These are phyloP conservation scores for Aporophyla lueneburgensis DNA, from an alignment of 2,888 invertebrate genomes.

Conservation along the genomic window DNA sequence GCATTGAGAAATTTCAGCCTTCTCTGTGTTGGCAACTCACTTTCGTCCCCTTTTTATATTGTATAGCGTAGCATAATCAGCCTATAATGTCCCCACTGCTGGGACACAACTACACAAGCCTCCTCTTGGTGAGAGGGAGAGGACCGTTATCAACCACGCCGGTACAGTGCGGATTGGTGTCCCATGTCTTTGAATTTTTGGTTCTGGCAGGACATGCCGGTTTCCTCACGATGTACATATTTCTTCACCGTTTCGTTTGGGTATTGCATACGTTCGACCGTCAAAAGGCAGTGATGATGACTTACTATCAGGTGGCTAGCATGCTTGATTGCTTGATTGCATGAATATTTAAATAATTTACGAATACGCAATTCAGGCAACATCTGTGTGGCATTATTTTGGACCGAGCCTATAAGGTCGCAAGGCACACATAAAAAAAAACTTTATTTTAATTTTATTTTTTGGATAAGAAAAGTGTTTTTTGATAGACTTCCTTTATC, in stretches of 20 bases:
- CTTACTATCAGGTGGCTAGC: neutral
- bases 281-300: neutral
- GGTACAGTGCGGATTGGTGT: too few species aligned
- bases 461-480: neutral
- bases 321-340: neutral
- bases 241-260: too few species aligned
- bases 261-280: too few species aligned
- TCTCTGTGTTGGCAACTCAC: neutral
- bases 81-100: too few species aligned
- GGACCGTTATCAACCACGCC: too few species aligned
- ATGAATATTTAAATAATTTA: neutral
- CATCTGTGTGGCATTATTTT: neutral
- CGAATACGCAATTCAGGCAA: neutral
- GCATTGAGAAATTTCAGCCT: neutral
- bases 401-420: neutral
- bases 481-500: neutral
- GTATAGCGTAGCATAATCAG: too few species aligned
- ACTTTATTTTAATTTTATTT: neutral
- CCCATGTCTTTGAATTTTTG: too few species aligned
- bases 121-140: too few species aligned
- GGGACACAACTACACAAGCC: too few species aligned
- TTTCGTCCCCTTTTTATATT: neutral
- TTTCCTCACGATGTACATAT: too few species aligned
- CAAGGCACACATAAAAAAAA: neutral
- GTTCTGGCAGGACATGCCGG: too few species aligned